These are phyloP conservation scores for Capitulum mitella DNA, from an alignment of 2,888 invertebrate species.

Conservation along the genomic window DNA sequence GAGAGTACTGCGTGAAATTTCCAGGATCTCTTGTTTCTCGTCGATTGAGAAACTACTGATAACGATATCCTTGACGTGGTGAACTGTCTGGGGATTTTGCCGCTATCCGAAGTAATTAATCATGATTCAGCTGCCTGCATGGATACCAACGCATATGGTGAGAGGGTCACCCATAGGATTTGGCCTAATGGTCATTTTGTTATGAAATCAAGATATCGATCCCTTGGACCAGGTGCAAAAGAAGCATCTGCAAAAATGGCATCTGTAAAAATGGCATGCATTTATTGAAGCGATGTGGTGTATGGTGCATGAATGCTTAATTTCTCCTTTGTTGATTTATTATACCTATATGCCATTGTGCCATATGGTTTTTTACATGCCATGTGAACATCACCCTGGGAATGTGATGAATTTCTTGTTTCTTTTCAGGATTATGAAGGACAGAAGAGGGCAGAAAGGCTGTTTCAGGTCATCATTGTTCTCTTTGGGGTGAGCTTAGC, in stretches of 20 bases:
- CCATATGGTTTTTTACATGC: background rate
- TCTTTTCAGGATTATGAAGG: constrained; percentile 73
- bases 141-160: background rate
- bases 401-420: constrained; percentile 40
- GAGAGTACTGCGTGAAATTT: too few species aligned
- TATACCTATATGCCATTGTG: background rate
- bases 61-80: background rate
- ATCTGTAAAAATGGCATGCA: background rate
- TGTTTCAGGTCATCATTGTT: constrained; percentile 81
- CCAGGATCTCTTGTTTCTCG: too few species aligned
- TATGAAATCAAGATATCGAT: background rate
- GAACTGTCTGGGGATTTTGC: background rate
- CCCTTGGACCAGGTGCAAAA: background rate
- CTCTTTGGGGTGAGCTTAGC: constrained; percentile 64
- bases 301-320: too few species aligned
- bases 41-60: too few species aligned
- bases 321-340: too few species aligned
- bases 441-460: constrained; percentile 78
- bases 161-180: background rate
- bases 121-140: background rate
- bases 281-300: too few species aligned
- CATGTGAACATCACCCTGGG: background rate
- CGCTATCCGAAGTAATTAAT: too few species aligned
- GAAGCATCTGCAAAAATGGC: background rate
- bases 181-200: background rate